phyloP scores from a whole-genome alignment of 2,797 vertebrate species.

The Carapus acus region DNA sequence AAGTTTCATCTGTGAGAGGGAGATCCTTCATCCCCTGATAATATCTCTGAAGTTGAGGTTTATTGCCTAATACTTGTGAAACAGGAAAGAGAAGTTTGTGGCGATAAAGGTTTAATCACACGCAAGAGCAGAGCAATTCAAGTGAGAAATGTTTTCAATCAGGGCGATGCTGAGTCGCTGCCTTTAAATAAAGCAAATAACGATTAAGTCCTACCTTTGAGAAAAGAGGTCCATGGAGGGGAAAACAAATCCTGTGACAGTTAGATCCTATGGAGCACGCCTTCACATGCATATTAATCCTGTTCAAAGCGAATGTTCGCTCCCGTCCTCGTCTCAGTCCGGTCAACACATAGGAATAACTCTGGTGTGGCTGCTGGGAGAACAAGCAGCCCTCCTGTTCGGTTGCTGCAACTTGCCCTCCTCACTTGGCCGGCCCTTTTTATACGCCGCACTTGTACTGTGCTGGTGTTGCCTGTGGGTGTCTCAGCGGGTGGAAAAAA shows the following conservation, averaged over 20 bases:
- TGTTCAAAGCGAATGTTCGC: background rate
- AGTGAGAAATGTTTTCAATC: background rate
- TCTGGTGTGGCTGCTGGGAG: slow-evolving; percentile 1
- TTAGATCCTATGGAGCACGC: slow-evolving; percentile 17
- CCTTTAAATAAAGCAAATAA: background rate
- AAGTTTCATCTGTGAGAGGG: too few species aligned
- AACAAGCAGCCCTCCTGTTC: slow-evolving; percentile 26
- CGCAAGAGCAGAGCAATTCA: background rate
- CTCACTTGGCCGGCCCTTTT: slow-evolving; percentile 30
- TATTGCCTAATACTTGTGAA: too few species aligned
- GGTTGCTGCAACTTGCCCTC: slow-evolving; percentile 33
- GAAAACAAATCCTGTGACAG: slow-evolving; percentile 5
- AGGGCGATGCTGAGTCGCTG: background rate
- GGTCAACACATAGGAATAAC: background rate
- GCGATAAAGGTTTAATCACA: background rate
- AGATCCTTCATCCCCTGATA: too few species aligned
- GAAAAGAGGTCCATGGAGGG: slow-evolving; percentile 39
- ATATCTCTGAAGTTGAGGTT: too few species aligned
- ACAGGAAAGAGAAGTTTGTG: background rate
- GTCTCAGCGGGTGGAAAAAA: slow-evolving; percentile 38
- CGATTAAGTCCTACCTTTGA: slow-evolving; percentile 36
- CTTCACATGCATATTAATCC: slow-evolving; percentile 19
- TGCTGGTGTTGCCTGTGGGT: slow-evolving; percentile 39
- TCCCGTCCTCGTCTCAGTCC: slow-evolving; percentile 22
- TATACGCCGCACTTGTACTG: slow-evolving; percentile 48